Evolutionary conservation across 1,140 invertebrate species (phyloP).

Genomic region (Bombus superbus): DNA sequence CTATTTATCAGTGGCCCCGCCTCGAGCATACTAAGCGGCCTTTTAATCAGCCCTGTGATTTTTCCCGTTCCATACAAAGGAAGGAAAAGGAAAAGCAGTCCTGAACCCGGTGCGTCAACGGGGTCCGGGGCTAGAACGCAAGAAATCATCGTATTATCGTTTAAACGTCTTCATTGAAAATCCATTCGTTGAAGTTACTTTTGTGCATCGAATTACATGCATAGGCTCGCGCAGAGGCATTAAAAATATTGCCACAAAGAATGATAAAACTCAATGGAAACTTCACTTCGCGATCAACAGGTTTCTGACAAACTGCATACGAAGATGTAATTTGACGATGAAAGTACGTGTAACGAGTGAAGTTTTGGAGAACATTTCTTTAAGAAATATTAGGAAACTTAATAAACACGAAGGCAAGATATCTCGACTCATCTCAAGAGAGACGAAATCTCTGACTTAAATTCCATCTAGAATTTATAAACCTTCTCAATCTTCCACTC

Average conservation of each 20-base stretch:
- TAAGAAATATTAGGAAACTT: background rate
- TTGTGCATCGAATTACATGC: background rate
- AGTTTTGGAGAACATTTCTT: background rate
- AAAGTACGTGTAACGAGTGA: background rate
- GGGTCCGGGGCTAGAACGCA: background rate
- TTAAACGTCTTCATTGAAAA: conserved; percentile 49
- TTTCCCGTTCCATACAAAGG: conserved; percentile 38
- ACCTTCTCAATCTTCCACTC: background rate
- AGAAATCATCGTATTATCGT: conserved; percentile 39
- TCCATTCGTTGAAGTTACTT: background rate
- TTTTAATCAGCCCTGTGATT: conserved; percentile 57
- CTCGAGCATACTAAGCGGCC: conserved; percentile 61
- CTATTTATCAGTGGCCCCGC: conserved; percentile 72
- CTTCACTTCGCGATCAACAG: background rate
- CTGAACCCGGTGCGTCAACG: conserved; percentile 14
- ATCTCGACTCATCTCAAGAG: background rate
- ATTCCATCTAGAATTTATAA: conserved; percentile 20
- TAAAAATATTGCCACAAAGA: background rate
- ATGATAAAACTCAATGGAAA: background rate
- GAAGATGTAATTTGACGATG: background rate
- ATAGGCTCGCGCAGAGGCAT: no score
- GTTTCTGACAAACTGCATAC: background rate
- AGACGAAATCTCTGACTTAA: conserved; percentile 5
- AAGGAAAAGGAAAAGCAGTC: conserved; percentile 32
- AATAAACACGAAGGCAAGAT: background rate